phyloP scores from a whole-genome alignment of 2,888 invertebrate genomes.

The Cepaea hortensis region DNA sequence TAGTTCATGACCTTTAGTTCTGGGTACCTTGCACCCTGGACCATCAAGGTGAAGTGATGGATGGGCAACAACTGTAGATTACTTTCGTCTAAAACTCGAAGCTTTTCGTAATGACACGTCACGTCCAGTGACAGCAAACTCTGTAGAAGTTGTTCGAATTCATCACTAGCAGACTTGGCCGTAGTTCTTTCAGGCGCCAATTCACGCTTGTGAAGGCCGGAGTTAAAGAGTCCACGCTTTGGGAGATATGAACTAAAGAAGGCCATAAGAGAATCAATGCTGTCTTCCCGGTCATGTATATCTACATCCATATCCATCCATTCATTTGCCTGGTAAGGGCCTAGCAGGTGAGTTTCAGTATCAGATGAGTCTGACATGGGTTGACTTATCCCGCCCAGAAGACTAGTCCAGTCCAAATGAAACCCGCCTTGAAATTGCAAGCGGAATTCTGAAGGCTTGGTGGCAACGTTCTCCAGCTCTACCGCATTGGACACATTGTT shows the following conservation, averaged over 20 bases:
- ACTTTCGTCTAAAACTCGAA: slow-evolving; percentile 58
- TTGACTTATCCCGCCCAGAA: background rate
- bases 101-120: slow-evolving; percentile 54
- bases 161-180: background rate
- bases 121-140: slow-evolving; percentile 16
- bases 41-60: slow-evolving; percentile 56
- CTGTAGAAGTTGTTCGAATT: background rate
- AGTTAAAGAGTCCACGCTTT: background rate
- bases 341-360: background rate
- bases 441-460: background rate
- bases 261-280: too few species aligned
- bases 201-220: background rate
- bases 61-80: slow-evolving; percentile 50
- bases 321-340: too few species aligned
- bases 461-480: background rate
- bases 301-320: background rate
- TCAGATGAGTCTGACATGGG: background rate
- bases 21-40: slow-evolving; percentile 56
- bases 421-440: background rate
- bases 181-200: background rate
- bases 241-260: too few species aligned
- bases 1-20: slow-evolving; percentile 53
- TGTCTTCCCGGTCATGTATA: too few species aligned
- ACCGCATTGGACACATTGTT: slow-evolving; percentile 25
- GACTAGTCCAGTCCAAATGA: background rate